Evolutionary conservation across 2,113 vertebrate species (phyloP).

Genomic region (rat (Rattus norvegicus)): DNA sequence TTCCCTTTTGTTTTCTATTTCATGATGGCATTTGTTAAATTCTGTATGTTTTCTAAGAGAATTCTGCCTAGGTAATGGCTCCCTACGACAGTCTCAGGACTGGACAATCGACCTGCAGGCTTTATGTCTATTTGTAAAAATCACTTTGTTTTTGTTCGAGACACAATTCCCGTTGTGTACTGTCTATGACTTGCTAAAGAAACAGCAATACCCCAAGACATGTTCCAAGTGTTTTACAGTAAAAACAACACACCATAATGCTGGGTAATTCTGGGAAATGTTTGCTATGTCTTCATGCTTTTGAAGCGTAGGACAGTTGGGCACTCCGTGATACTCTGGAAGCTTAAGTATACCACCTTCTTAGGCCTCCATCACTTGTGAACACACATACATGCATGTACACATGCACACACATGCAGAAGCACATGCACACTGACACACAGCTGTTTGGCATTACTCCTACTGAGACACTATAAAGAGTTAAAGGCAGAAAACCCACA

Average conservation of each 20-base stretch:
- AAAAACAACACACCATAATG: constrained; percentile 14
- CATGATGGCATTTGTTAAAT: constrained; percentile 39
- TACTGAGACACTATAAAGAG: constrained; percentile 4
- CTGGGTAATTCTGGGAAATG: constrained; percentile 39
- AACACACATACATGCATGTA: neutral
- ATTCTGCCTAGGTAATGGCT: constrained; percentile 10
- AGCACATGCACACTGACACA: neutral
- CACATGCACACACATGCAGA: neutral
- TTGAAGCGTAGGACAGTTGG: constrained; percentile 14
- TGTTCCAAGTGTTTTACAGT: neutral
- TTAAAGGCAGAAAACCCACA: constrained; percentile 42
- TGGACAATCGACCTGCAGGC: constrained; percentile 6
- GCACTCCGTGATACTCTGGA: neutral
- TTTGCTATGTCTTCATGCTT: neutral
- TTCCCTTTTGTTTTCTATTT: constrained; percentile 46
- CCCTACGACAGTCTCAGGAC: neutral
- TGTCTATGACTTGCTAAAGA: constrained; percentile 39
- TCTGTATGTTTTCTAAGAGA: constrained; percentile 48
- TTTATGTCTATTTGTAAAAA: constrained; percentile 16
- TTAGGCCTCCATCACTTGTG: neutral
- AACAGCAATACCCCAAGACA: constrained; percentile 44
- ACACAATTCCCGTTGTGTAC: neutral
- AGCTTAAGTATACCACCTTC: neutral
- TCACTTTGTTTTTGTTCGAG: constrained; percentile 29
- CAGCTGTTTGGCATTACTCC: neutral